A percentile compares a stretch with the other conserved stretches of the same genome.
Conservation (phyloP, 2,797 vertebrate genomes). For the Pangasius larnaudii region DNA sequence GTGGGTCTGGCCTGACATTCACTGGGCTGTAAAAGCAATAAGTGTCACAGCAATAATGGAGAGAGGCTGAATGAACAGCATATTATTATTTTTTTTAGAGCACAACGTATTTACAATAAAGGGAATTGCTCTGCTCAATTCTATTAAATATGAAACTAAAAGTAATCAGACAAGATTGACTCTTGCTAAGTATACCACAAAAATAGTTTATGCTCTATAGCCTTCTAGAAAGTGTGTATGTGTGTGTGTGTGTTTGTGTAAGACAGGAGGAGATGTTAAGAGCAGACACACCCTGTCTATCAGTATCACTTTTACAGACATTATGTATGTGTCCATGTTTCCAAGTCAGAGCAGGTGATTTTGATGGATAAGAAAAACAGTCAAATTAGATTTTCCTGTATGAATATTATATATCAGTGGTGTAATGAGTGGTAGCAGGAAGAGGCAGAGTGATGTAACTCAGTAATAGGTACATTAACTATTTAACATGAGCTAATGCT, state of each 20-base stretch:
- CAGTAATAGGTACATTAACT: constrained; percentile 41
- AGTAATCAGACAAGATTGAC: constrained; percentile 26
- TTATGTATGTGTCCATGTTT: constrained; percentile 9
- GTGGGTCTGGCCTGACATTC: constrained; percentile 4
- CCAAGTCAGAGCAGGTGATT: constrained; percentile 12
- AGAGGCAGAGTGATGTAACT: constrained; percentile 38
- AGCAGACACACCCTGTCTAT: constrained; percentile 31
- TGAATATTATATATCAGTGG: constrained; percentile 43
- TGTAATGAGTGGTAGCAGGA: constrained; percentile 19
- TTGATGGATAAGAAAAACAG: constrained; percentile 33
- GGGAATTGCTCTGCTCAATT: not conserved
- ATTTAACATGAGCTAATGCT: constrained; percentile 40
- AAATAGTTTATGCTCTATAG: not conserved
- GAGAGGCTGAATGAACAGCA: constrained; percentile 10
- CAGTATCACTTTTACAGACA: constrained; percentile 14
- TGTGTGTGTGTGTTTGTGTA: not conserved
- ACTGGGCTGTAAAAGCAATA: constrained; percentile 2
- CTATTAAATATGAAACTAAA: not conserved
- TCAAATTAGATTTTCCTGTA: constrained; percentile 38
- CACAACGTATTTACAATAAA: constrained; percentile 1
- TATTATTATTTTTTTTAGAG: not conserved
- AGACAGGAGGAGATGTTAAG: constrained; percentile 10
- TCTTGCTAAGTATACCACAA: constrained; percentile 1
- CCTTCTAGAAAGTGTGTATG: not conserved
- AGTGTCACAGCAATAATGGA: not conserved